Evolutionary conservation across 1,140 invertebrate species (phyloP), one percentile per base, ranked within the genome.

Genomic region (Brachionus asplanchnoidis): DNA sequence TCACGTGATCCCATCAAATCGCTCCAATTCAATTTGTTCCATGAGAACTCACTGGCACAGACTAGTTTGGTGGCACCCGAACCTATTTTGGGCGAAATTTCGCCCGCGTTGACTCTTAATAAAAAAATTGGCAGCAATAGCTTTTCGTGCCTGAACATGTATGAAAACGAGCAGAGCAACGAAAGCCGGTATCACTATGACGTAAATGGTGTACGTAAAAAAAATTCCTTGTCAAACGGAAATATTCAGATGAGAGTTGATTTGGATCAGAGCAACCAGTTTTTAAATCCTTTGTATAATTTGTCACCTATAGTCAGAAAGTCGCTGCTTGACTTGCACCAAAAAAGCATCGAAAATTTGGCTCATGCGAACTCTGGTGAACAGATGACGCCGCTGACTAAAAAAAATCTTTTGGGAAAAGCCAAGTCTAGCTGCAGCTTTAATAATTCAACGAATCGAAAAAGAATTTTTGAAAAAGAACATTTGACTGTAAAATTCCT

Each of bases 261-360:
- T 40, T 60, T 60, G 5, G 53, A 60, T 9, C 53, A 17, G 9
- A 50, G 7, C 12, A 50, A 7, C 23, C 26, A 77, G 7, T 77
- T 50, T 20, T 28, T 77, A 23, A 26, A 77, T 77, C 73, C 73
- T 2, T 26, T 77, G 73, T 50, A 77, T 46, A 77, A 14, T 50
- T 36, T 77, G 2, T 77, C 73, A 0, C 73, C 73, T 2, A 26
- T 77, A 14, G 26, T 77, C 20, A 46, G 42, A 50, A 77, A 77
- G 32, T 77, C 73, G 12, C 50, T 77, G 42, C 42, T 77, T 46
- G 73, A 77, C 20, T 77, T 77, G 14, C 73, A 77, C 20, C 28
- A 77, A 50, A 77, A 77, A 77, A 77, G 73, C n/a, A 50, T 77
- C 14, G 73, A 77, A 77, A 77, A 77, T 50, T 50, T 77, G 14